Evolutionary conservation across 2,888 invertebrate species (phyloP), one percentile per base, ranked within the genome.

Genomic region (Elmis aenea): DNA sequence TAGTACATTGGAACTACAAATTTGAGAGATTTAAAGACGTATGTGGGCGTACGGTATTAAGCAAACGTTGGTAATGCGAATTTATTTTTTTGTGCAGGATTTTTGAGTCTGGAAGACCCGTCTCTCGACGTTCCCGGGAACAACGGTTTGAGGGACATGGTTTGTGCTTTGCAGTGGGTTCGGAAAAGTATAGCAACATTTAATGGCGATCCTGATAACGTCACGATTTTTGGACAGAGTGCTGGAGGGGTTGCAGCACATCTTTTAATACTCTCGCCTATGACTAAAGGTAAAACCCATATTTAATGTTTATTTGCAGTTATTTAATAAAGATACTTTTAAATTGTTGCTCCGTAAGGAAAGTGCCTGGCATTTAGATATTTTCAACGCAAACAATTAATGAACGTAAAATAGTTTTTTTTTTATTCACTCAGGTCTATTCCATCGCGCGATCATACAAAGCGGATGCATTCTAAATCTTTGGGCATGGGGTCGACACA

Each of bases 151-250:
- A 74, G 74, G 55, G 75, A 75, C 53, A 70, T 72, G 59, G 62
- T 72, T 1, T 45, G 73, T 52, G 74, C 73, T 1, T 47, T 75
- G 24, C 67, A 67, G 43, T 75, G 74, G 74, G 62, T 75, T 0
- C 68, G 71, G 45, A 57, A 55, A 1, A 75, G 75, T 46, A 71
- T 73, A 9, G 44, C 55, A 8, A 60, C 61, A 33, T 75, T 75
- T 50, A 69, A 70, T 18, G 75, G 75, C 3, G 70, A 75, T 57
- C 62, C 71, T 0, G 54, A 68, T 6, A 75, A 75, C 39, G 72
- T 67, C 2, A 74, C 74, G 0, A 58, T 74, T 5, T 71, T 74
- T 47, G 74, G 75, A 2, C 71, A 73, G 53, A 74, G 74, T 50
- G 73, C 74, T 2, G 75, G 75, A 1, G 71, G 63, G 5, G 67